Percentiles rank a stretch among this genome's conserved stretches.
Evolutionary conservation across 2,113 vertebrate species (phyloP).

Genomic region (Mormyrus lacerda): DNA sequence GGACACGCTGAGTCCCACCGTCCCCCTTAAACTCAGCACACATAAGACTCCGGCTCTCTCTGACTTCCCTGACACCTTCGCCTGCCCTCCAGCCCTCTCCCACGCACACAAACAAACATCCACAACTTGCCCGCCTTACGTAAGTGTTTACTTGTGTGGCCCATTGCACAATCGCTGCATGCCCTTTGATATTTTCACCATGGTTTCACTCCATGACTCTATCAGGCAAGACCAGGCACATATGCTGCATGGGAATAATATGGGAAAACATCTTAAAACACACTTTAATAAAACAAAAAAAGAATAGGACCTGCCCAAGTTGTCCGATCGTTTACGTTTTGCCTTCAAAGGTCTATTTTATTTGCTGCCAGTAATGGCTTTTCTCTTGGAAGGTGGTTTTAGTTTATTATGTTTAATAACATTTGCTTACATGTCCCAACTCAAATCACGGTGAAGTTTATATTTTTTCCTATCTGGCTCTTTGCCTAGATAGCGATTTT

Average conservation of each 20-base stretch:
- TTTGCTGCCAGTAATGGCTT: slow-evolving; percentile 21
- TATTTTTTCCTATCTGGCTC: slow-evolving; percentile 15
- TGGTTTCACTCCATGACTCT: slow-evolving; percentile 46
- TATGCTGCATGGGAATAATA: slow-evolving; percentile 60
- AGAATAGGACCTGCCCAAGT: slow-evolving; percentile 42
- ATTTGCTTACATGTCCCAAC: slow-evolving; percentile 19
- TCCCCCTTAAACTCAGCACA: not conserved
- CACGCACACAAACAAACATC: not conserved
- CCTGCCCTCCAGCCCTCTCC: not conserved
- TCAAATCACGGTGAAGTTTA: slow-evolving; percentile 14
- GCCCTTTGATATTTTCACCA: slow-evolving; percentile 59
- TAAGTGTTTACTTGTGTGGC: slow-evolving; percentile 47
- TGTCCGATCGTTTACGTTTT: slow-evolving; percentile 21
- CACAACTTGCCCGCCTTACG: slow-evolving; percentile 29
- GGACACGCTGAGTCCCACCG: not conserved
- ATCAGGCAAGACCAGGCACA: slow-evolving; percentile 70
- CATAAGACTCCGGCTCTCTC: not conserved
- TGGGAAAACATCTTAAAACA: slow-evolving; percentile 57
- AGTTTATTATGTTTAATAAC: slow-evolving; percentile 24
- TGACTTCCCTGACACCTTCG: not conserved
- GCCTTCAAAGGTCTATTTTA: not conserved
- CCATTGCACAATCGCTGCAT: slow-evolving; percentile 61
- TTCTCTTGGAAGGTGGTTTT: slow-evolving; percentile 5
- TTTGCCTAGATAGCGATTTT: slow-evolving; percentile 18
- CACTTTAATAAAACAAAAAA: slow-evolving; percentile 47